Percentiles rank a stretch among this genome's conserved stretches.
Evolutionary conservation across 2,888 invertebrate species (phyloP).

Genomic region (Onthophagus sagittarius): DNA sequence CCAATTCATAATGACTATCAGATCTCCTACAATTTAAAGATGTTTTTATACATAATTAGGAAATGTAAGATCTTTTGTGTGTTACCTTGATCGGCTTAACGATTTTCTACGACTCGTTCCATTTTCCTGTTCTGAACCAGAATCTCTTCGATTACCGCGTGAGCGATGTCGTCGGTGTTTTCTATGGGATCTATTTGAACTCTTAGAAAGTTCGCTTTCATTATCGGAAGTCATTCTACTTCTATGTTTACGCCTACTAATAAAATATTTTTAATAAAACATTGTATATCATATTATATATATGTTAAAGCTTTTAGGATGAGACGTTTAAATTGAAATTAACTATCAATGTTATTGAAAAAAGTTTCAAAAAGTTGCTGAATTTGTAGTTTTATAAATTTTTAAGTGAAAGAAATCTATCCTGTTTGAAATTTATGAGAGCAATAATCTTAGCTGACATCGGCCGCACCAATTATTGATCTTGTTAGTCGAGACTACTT

Average conservation of each 20-base stretch:
- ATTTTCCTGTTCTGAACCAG: slow-evolving; percentile 69
- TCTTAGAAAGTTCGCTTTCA: slow-evolving; percentile 84
- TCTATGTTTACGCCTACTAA: slow-evolving; percentile 62
- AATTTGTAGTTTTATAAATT: too few relatives aligned
- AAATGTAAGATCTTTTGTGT: too few relatives aligned
- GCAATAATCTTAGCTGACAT: too few relatives aligned
- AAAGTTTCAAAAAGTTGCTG: too few relatives aligned
- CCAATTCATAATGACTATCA: slow-evolving; percentile 61
- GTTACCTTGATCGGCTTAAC: slow-evolving; percentile 37
- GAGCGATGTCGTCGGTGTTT: slow-evolving; percentile 73
- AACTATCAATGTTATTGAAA: too few relatives aligned
- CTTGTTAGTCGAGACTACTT: too few relatives aligned
- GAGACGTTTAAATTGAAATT: too few relatives aligned
- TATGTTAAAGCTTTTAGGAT: too few relatives aligned
- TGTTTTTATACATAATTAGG: too few relatives aligned
- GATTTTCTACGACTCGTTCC: slow-evolving; percentile 43
- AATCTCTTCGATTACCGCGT: slow-evolving; percentile 68
- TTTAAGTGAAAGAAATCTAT: too few relatives aligned
- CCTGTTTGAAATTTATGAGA: too few relatives aligned
- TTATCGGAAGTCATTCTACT: slow-evolving; percentile 83
- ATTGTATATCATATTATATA: neutral
- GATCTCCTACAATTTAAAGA: slow-evolving; percentile 43
- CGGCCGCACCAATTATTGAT: too few relatives aligned
- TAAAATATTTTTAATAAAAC: neutral
- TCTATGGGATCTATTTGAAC: slow-evolving; percentile 75